phyloP scores from a whole-genome alignment of 2,113 vertebrate species.

The Lycaon pictus region DNA sequence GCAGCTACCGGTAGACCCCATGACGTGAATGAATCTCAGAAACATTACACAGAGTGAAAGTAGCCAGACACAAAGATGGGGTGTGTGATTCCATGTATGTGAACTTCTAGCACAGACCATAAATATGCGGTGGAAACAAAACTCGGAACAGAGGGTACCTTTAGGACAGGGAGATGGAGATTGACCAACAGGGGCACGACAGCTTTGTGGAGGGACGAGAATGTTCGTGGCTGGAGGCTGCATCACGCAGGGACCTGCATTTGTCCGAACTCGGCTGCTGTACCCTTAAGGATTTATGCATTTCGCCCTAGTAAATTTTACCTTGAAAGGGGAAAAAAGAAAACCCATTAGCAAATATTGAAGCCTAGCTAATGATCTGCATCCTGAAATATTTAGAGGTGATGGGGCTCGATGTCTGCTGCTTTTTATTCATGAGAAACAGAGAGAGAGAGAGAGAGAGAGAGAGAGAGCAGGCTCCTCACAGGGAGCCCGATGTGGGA shows the following conservation, averaged over 20 bases:
- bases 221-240: not conserved
- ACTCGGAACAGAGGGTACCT: not conserved
- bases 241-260: not conserved
- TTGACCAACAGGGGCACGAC: fast-evolving
- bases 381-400: not conserved
- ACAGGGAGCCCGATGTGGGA: too few relatives aligned
- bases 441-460: too few relatives aligned
- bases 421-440: too few relatives aligned
- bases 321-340: not conserved
- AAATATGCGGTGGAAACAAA: not conserved
- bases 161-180: not conserved
- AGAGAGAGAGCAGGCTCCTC: too few relatives aligned
- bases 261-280: not conserved
- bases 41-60: not conserved
- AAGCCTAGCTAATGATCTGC: not conserved
- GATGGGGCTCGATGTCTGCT: too few relatives aligned
- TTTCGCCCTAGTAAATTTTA: not conserved
- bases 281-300: not conserved
- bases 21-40: not conserved
- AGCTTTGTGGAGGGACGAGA: not conserved
- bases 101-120: not conserved
- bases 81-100: not conserved
- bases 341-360: not conserved
- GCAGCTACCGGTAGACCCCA: too few relatives aligned
- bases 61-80: not conserved